phyloP scores from a whole-genome alignment of 2,113 vertebrate species.

The Nothocercus julius region DNA sequence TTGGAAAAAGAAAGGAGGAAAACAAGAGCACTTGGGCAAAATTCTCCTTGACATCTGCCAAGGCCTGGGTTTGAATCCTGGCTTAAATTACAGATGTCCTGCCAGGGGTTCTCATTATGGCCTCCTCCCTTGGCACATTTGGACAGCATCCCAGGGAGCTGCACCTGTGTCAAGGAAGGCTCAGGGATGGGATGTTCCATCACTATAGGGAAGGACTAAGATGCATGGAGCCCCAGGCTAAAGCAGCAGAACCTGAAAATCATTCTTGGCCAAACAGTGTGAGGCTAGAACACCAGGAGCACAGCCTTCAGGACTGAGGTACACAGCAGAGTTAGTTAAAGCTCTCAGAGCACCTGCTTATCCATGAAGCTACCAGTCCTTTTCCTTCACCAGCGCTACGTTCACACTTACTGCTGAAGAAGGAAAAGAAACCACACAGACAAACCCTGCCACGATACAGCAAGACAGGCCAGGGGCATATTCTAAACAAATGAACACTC shows the following conservation, averaged over 20 bases:
- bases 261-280: not conserved
- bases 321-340: slow-evolving; percentile 25
- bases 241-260: not conserved
- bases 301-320: not conserved
- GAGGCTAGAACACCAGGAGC: not conserved
- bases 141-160: not conserved
- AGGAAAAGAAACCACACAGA: not conserved
- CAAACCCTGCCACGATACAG: not conserved
- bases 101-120: slow-evolving; percentile 19
- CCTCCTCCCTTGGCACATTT: not conserved
- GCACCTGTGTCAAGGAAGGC: not conserved
- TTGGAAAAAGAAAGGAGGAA: slow-evolving; percentile 63
- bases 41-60: slow-evolving; percentile 52
- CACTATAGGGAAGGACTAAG: not conserved
- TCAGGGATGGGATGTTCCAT: not conserved
- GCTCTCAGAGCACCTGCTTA: slow-evolving; percentile 40
- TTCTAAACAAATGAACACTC: not conserved
- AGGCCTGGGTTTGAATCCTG: slow-evolving; percentile 37
- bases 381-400: not conserved
- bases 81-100: slow-evolving; percentile 52
- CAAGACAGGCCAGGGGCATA: not conserved
- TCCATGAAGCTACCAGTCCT: not conserved
- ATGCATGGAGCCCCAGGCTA: not conserved
- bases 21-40: slow-evolving; percentile 61
- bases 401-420: not conserved